Base-by-base conservation (phyloP, 2,888 invertebrate species). In the Epinotia bilunana region DNA sequence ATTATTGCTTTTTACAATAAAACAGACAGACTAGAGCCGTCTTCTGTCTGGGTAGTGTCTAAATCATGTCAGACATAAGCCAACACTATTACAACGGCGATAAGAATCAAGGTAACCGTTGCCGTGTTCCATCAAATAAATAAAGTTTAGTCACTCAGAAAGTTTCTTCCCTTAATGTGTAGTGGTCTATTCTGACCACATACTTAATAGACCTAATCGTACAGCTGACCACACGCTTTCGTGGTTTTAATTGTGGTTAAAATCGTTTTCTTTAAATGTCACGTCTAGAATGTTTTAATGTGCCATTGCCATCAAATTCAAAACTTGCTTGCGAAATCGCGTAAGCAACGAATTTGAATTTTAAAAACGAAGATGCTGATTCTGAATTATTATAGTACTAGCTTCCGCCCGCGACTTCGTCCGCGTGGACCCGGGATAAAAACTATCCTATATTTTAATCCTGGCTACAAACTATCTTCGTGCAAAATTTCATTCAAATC, bases 191-290 rank as follows among this genome's bases (percentile, higher is more conserved):
- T 57, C 39, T 64, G 13, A 57, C 43, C n/a, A n/a, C n/a, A n/a
- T n/a, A 55, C 39, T 43, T 72, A 46, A 28, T 18, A 57, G 72
- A 46, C 28, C 43, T 64, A 46, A 49, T 43, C 58, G 39, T 65
- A 49, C 39, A 28, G 13, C 71, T 60, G 39, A 73, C 62, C 67
- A 39, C 68, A 62, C 43, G 20, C 62, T 39, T 53, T 49, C 60
- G 20, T 28, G 49, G 46, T 72, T 65, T 65, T 72, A 72, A 65
- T 53, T 60, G 58, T 60, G 65, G 65, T 72, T 33, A 46, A 65
- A 43, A 58, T 61, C 0, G 39, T 39, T 39, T 39, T 39, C 20
- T 61, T 53, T 60, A 18, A 46, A 58, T 55, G 65, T 73, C 67
- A 73, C 72, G 53, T 55, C 49, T 57, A 39, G 61, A 61, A 20